phyloP scores from a whole-genome alignment of 2,113 vertebrate species.

The Colius striatus region DNA sequence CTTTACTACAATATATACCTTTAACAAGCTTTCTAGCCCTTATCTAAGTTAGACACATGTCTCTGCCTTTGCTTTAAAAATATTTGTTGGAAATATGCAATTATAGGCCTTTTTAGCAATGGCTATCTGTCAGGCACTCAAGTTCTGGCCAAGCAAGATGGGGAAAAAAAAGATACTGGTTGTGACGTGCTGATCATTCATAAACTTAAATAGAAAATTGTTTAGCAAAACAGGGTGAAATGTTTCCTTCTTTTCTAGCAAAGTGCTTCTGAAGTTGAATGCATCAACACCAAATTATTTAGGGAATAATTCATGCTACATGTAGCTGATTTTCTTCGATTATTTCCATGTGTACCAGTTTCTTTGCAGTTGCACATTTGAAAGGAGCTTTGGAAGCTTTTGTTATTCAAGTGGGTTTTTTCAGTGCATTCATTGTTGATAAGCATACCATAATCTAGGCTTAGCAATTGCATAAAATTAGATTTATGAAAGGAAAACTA shows the following conservation, averaged over 20 bases:
- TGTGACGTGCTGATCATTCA: not conserved
- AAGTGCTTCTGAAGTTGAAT: not conserved
- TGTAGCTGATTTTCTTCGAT: not conserved
- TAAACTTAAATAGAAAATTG: not conserved
- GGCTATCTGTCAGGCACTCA: not conserved
- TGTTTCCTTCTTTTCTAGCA: not conserved
- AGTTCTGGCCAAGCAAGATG: not conserved
- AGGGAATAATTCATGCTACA: not conserved
- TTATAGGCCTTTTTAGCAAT: not conserved
- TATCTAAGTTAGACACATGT: not conserved
- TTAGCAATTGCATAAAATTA: not conserved
- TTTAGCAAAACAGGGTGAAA: not conserved
- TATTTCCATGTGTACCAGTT: not conserved
- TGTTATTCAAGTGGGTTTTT: not conserved
- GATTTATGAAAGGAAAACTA: not conserved
- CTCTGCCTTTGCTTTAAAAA: not conserved
- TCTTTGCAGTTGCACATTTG: not conserved
- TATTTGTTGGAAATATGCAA: not conserved
- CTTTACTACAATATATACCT: not conserved
- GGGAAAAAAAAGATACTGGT: not conserved
- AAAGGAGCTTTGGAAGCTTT: not conserved
- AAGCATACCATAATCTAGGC: not conserved
- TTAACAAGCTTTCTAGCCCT: not conserved
- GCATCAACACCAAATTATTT: not conserved
- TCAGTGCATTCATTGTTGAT: not conserved